A percentile compares a stretch with the other conserved stretches of the same genome.
These are phyloP conservation scores for Cyclophora albipunctata DNA, from an alignment of 2,888 invertebrate genomes.

Conservation along the genomic window DNA sequence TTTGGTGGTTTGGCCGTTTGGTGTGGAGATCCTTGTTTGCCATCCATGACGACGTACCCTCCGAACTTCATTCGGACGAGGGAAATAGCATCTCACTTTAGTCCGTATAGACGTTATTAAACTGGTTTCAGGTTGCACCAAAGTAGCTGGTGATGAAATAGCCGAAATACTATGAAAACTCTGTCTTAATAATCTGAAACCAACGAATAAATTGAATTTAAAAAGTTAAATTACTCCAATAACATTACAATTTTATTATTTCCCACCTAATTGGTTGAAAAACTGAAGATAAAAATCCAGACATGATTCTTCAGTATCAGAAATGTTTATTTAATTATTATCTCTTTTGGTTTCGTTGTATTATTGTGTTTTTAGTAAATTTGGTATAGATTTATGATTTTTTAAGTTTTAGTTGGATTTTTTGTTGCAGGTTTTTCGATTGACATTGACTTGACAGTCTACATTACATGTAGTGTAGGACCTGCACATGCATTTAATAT, in stretches of 20 bases:
- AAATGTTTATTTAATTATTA: no score
- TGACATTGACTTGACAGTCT: no score
- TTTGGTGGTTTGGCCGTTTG: constrained; percentile 53
- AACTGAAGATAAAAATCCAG: constrained; percentile 43
- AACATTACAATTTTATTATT: no score
- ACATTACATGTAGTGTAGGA: no score
- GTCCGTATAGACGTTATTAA: constrained; percentile 50
- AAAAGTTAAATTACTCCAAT: no score
- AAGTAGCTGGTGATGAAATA: constrained; percentile 25
- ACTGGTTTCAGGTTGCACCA: constrained; percentile 47
- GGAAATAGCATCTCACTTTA: constrained; percentile 81
- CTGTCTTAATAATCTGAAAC: constrained; percentile 46
- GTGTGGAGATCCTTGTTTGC: constrained; percentile 80
- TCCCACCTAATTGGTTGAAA: constrained; percentile 50
- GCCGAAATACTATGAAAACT: constrained; percentile 35
- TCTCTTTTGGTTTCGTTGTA: no score
- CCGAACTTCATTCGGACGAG: constrained; percentile 82
- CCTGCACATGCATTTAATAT: no score
- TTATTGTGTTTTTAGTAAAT: no score
- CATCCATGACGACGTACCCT: constrained; percentile 83
- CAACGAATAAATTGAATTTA: no score
- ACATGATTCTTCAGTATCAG: constrained; percentile 28
- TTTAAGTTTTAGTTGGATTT: no score
- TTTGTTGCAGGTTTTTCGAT: no score
- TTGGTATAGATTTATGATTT: no score